Conservation (phyloP, 2,113 vertebrate genomes). For the Rostratula benghalensis region DNA sequence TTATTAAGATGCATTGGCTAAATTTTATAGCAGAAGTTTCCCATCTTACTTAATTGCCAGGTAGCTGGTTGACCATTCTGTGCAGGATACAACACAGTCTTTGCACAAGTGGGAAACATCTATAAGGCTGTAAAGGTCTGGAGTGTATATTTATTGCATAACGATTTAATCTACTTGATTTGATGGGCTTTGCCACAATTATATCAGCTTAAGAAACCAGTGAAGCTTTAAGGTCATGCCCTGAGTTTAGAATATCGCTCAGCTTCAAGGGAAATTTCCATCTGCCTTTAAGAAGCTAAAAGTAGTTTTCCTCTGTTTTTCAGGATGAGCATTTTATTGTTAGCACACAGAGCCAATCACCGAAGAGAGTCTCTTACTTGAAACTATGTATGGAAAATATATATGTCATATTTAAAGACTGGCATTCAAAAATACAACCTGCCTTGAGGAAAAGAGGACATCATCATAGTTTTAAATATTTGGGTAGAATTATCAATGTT, state of each 20-base stretch:
- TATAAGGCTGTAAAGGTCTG: background rate
- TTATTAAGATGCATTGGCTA: background rate
- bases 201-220: background rate
- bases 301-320: background rate
- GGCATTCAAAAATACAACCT: background rate
- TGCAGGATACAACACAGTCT: background rate
- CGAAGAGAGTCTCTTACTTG: background rate
- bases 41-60: background rate
- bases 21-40: background rate
- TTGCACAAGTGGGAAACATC: background rate
- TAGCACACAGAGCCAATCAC: background rate
- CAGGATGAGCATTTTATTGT: background rate
- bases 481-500: background rate
- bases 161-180: constrained; percentile 1
- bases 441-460: background rate
- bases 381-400: background rate
- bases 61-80: background rate
- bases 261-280: background rate
- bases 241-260: background rate
- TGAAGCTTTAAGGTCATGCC: background rate
- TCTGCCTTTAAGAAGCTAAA: background rate
- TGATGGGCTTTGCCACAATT: background rate
- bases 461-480: background rate
- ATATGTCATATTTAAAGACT: background rate
- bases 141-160: background rate